Conservation (phyloP, 2,888 invertebrate species). For the Callimorpha dominula region DNA sequence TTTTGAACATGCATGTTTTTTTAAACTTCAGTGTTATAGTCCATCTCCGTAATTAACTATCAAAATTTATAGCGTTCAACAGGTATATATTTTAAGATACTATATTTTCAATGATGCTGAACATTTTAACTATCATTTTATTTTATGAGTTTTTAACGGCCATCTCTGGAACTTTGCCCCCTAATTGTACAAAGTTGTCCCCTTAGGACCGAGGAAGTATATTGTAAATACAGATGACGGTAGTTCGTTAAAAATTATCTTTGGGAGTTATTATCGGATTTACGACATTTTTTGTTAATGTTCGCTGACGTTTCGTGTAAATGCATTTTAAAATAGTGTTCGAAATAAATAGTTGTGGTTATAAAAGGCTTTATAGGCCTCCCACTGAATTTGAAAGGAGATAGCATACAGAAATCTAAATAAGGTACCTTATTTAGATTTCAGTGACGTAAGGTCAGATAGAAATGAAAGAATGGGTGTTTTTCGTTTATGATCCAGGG, state of each 20-base stretch:
- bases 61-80: conserved; percentile 15
- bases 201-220: conserved; percentile 31
- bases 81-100: background rate
- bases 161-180: conserved; percentile 35
- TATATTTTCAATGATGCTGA: conserved; percentile 17
- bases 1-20: background rate
- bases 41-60: conserved; percentile 12
- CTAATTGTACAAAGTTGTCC: conserved; percentile 37
- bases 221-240: conserved; percentile 43
- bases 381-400: background rate
- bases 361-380: background rate
- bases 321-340: conserved; percentile 16
- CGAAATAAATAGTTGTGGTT: background rate
- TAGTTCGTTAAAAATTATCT: conserved; percentile 47
- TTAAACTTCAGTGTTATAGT: background rate
- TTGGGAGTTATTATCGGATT: conserved; percentile 44
- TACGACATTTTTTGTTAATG: conserved; percentile 34
- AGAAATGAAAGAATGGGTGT: too few relatives aligned
- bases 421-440: too few relatives aligned
- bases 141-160: conserved; percentile 55
- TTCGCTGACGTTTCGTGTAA: conserved; percentile 13
- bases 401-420: too few relatives aligned
- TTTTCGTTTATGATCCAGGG: too few relatives aligned
- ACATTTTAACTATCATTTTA: conserved; percentile 37
- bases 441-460: too few relatives aligned